Conservation (phyloP, 1,140 invertebrate species). For the Thaumatotibia leucotreta region DNA sequence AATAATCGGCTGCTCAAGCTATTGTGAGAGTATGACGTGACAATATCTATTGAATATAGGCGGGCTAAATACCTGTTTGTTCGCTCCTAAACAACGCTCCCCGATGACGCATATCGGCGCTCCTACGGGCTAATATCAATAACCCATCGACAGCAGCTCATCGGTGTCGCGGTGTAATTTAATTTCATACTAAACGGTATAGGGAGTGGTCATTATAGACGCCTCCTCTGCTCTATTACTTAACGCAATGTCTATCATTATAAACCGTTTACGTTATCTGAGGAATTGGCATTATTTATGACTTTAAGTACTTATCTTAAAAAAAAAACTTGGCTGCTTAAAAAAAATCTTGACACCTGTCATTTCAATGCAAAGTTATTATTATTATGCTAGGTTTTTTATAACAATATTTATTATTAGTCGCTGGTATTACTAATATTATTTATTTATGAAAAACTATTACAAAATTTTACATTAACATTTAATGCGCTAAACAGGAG, state of each 20-base stretch:
- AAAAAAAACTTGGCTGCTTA: too few relatives aligned
- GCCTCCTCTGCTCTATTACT: conserved; percentile 27
- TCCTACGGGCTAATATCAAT: conserved; percentile 62
- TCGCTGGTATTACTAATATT: too few relatives aligned
- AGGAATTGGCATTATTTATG: too few relatives aligned
- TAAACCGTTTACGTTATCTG: background rate
- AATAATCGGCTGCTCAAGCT: background rate
- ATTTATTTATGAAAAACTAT: too few relatives aligned
- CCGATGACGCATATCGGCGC: conserved; percentile 54
- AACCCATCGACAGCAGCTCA: conserved; percentile 64
- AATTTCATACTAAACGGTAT: conserved; percentile 58
- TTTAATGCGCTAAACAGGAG: too few relatives aligned
- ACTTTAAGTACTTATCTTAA: too few relatives aligned
- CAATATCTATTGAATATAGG: background rate
- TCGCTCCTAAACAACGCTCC: conserved; percentile 4
- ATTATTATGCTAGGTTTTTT: too few relatives aligned
- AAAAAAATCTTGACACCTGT: too few relatives aligned
- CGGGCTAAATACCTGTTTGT: background rate
- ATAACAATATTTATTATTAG: too few relatives aligned
- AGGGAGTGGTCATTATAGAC: conserved; percentile 57
- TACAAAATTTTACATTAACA: too few relatives aligned
- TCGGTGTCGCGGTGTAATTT: conserved; percentile 54
- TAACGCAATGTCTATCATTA: conserved; percentile 26
- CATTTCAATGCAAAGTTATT: too few relatives aligned
- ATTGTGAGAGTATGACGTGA: background rate